These are phyloP conservation scores for Alexandromys fortis DNA, from an alignment of 2,113 vertebrate genomes.

Conservation along the genomic window DNA sequence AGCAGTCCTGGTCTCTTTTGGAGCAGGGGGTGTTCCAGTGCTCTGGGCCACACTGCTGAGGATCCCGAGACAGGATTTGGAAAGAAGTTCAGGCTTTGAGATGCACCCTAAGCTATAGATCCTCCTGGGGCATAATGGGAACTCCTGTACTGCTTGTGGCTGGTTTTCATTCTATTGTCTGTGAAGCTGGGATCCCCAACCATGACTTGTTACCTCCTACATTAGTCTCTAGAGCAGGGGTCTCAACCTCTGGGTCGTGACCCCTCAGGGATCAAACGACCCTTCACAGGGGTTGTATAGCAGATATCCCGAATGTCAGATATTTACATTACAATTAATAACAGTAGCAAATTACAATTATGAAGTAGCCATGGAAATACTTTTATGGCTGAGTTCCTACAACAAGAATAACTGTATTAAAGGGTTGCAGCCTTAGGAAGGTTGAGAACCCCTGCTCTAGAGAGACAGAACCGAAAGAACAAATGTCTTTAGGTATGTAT, in stretches of 20 bases:
- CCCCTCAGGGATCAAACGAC: not conserved
- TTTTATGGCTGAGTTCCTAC: not conserved
- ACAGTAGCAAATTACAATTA: not conserved
- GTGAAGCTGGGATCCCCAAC: not conserved
- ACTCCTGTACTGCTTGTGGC: too few species aligned
- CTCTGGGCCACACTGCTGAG: too few species aligned
- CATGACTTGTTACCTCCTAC: too few species aligned
- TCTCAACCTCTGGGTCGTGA: not conserved
- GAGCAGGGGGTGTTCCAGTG: too few species aligned
- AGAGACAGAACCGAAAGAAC: not conserved
- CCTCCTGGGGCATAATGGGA: not conserved
- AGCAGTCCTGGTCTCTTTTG: rapidly evolving
- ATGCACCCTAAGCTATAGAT: too few species aligned
- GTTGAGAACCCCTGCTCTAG: not conserved
- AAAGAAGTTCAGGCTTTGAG: not conserved
- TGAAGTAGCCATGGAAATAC: not conserved
- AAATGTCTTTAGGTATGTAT: not conserved
- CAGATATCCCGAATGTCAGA: too few species aligned
- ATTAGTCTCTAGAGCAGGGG: not conserved
- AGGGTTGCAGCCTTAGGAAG: not conserved
- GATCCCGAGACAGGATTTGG: not conserved
- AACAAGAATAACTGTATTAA: not conserved
- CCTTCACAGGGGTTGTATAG: too few species aligned
- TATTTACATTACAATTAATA: not conserved
- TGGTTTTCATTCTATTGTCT: not conserved